Base-by-base conservation (phyloP, 2,888 invertebrate genomes). In the Seira ritae region DNA sequence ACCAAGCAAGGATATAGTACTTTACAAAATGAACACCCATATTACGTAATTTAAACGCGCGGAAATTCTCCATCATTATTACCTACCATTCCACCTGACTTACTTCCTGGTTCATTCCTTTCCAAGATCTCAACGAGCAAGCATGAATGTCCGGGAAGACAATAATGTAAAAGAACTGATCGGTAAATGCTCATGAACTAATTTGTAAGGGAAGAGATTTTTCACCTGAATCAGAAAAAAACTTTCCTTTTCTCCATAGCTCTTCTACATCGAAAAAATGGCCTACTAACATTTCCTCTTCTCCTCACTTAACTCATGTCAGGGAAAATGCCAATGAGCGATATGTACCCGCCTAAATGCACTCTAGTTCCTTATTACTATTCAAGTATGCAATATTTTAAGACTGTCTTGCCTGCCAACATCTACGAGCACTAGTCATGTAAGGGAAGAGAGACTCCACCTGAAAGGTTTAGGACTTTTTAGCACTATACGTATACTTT, bases 251-350 rank as follows among this genome's bases (percentile, higher is more conserved):
- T 12, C 12, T 42, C 12, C 17, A 55, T 1, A 8, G 3, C 55
- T n/a, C 55, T 55, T 55, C 55, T 15, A 2, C 55, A 55, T 42
- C 12, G n/a, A 55, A 55, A 17, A 55, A 83, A 83, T 83, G 83
- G 83, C 83, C 83, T 83, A 83, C 83, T 83, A 83, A 83, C 83
- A 83, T 83, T 83, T 83, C 78, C 73, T 83, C 15, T 42, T 42
- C 6, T 8, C 6, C 42, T 42, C 15, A 31, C 31, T 31, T 31
- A 4, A 8, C 31, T 31, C 31, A 31, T 4, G 3, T 55, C 19
- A 17, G 60, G 10, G 55, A 55, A 83, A 83, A 83, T 83, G 83
- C 83, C 83, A 83, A 74, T 22, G 19, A 65, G 22, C 22, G 22
- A 3, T 3, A 65, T 3, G 6, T 12, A 3, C 31, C 31, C 31